phyloP scores from a whole-genome alignment of 1,140 invertebrate genomes.

The Plodia interpunctella region DNA sequence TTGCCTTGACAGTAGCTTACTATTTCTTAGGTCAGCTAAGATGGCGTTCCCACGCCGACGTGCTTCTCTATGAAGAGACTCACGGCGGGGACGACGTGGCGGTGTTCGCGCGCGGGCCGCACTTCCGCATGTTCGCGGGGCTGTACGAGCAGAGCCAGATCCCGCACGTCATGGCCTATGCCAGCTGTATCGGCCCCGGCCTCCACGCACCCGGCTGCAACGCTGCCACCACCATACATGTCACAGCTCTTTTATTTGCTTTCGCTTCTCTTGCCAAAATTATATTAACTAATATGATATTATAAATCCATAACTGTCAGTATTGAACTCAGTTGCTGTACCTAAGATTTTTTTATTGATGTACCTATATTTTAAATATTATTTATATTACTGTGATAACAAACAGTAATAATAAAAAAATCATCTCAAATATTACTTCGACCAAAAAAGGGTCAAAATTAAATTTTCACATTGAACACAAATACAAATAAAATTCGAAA shows the following conservation, averaged over 20 bases:
- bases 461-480: no score
- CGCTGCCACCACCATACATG: neutral
- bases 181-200: neutral
- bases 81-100: conserved; percentile 7
- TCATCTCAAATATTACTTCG: no score
- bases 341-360: no score
- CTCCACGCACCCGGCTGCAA: neutral
- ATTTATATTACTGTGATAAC: no score
- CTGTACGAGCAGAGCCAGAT: conserved; percentile 6
- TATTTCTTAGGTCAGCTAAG: neutral
- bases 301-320: no score
- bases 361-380: no score
- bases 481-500: no score
- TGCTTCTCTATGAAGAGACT: neutral
- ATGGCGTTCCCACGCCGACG: neutral
- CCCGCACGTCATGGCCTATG: conserved; percentile 5
- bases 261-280: no score
- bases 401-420: no score
- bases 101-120: conserved; percentile 7
- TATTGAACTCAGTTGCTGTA: no score
- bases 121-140: neutral
- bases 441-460: no score
- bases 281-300: no score
- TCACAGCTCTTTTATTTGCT: neutral
- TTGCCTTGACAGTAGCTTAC: neutral